These are phyloP conservation scores for Crematogaster levior DNA, from an alignment of 2,888 invertebrate genomes.

Conservation along the genomic window DNA sequence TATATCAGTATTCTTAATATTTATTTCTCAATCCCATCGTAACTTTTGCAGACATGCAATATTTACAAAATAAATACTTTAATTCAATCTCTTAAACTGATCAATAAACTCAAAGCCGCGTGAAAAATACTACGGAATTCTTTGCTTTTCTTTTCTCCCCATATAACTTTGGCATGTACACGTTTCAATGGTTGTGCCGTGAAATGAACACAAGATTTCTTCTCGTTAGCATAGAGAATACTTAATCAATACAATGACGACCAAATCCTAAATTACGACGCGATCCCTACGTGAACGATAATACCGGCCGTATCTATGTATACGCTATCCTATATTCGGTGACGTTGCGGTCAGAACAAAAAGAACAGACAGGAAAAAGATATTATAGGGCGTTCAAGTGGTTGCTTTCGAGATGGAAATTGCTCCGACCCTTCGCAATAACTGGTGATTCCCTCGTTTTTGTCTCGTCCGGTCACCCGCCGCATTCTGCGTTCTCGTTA, in stretches of 20 bases:
- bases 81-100: slow-evolving; percentile 10
- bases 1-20: not conserved
- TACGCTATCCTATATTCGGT: not conserved
- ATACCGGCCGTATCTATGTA: slow-evolving; percentile 7
- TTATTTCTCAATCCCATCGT: not conserved
- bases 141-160: not conserved
- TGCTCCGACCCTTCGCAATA: slow-evolving; percentile 73
- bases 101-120: not conserved
- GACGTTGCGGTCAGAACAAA: slow-evolving; percentile 17
- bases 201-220: slow-evolving; percentile 9
- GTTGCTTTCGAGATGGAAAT: slow-evolving; percentile 69
- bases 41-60: not conserved
- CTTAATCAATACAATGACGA: slow-evolving; percentile 23
- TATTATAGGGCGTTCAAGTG: slow-evolving; percentile 52
- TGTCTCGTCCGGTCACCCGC: slow-evolving; percentile 16
- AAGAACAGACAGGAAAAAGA: slow-evolving; percentile 18
- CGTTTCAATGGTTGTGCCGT: not conserved
- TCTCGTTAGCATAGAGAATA: slow-evolving; percentile 40
- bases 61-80: slow-evolving; percentile 7
- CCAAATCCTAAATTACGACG: slow-evolving; percentile 42
- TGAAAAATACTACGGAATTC: not conserved
- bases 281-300: slow-evolving; percentile 3
- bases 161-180: not conserved
- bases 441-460: slow-evolving; percentile 53
- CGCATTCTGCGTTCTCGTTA: slow-evolving; percentile 55